Evolutionary conservation across 2,797 vertebrate genomes (phyloP).

Genomic region (Vespertilio murinus): DNA sequence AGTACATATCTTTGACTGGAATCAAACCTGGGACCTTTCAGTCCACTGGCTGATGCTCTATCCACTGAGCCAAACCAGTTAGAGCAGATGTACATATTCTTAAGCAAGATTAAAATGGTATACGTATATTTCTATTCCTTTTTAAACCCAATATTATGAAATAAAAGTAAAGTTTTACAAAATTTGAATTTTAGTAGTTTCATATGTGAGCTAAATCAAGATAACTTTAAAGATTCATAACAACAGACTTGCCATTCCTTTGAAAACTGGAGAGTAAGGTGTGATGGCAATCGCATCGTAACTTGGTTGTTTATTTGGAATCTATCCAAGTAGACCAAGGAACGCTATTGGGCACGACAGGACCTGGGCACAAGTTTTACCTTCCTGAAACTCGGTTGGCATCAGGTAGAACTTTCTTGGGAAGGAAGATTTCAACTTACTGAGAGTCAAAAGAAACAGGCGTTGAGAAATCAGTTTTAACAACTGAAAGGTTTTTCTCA

Average conservation of each 20-base stretch:
- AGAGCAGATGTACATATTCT: not conserved
- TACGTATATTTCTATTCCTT: not conserved
- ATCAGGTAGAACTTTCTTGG: not conserved
- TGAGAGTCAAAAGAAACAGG: not conserved
- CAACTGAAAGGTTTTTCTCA: constrained; percentile 21
- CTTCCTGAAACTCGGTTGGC: not conserved
- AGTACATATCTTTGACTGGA: too few species aligned
- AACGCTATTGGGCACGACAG: not conserved
- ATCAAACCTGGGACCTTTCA: too few species aligned
- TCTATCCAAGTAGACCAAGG: not conserved
- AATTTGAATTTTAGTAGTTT: constrained; percentile 8
- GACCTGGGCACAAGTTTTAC: not conserved
- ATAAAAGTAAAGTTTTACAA: constrained; percentile 31
- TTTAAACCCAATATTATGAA: constrained; percentile 27
- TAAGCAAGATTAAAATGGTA: constrained; percentile 34
- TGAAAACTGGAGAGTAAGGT: constrained; percentile 26
- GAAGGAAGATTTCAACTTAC: not conserved
- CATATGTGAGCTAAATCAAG: constrained; percentile 31
- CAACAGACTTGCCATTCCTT: not conserved
- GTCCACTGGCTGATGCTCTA: too few species aligned
- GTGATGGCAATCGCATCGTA: not conserved
- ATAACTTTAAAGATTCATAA: not conserved
- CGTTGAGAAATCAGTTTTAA: constrained; percentile 43
- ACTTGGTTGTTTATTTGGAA: not conserved
- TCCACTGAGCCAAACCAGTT: too few species aligned